A percentile compares a stretch with the other conserved stretches of the same genome.
Conservation (phyloP, 2,113 vertebrate species). For the Oncorhynchus kisutch region DNA sequence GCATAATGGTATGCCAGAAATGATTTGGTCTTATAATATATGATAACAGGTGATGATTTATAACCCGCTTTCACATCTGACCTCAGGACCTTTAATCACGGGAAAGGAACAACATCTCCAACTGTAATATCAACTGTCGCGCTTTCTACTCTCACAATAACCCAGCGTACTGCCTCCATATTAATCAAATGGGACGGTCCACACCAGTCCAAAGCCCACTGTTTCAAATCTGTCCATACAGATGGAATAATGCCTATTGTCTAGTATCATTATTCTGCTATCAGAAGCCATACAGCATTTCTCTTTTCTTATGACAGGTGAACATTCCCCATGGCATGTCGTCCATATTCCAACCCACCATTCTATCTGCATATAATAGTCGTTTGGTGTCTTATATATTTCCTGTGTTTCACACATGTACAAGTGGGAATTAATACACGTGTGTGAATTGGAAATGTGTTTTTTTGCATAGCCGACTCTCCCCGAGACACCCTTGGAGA, state of each 20-base stretch:
- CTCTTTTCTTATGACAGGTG: constrained; percentile 45
- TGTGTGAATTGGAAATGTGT: no score
- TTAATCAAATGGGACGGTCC: constrained; percentile 45
- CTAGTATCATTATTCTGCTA: constrained; percentile 64
- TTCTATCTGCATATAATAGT: constrained; percentile 5
- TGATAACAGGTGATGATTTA: constrained; percentile 3
- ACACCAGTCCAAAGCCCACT: constrained; percentile 28
- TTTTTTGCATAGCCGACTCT: no score
- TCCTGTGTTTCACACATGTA: no score
- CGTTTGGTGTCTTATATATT: no score
- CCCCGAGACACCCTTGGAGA: no score
- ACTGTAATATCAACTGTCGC: background rate
- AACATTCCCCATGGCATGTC: constrained; percentile 15
- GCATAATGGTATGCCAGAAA: background rate
- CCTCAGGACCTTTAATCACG: background rate
- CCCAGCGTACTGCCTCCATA: constrained; percentile 17
- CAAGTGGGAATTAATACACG: no score
- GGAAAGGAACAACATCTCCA: background rate
- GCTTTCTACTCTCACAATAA: constrained; percentile 28
- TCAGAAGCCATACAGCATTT: constrained; percentile 68
- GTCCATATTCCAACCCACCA: background rate
- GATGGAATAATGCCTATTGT: constrained; percentile 56
- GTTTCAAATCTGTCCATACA: constrained; percentile 51
- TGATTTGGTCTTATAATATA: constrained; percentile 14
- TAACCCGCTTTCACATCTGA: constrained; percentile 6